Base-by-base conservation (phyloP, 2,113 vertebrate species). In the Antechinus flavipes region DNA sequence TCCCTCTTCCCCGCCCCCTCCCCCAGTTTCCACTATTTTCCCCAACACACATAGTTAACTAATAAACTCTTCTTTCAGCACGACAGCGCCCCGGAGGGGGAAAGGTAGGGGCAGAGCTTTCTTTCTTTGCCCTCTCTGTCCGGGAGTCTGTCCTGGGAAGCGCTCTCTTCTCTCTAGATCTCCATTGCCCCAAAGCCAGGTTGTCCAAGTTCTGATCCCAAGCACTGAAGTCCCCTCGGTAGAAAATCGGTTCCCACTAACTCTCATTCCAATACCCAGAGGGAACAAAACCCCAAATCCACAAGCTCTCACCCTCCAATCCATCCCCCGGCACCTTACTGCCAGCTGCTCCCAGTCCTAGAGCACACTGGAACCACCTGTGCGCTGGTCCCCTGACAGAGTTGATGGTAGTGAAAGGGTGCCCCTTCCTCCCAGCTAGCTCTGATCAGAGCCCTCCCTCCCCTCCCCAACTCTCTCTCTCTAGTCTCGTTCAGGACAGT, bases 281-380 rank as follows among this genome's bases (percentile, higher is more conserved):
- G 49, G 2, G 54, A 7, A 42, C 46, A 2, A 52, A 1, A 30
- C 3, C 68, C 53, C 16, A 7, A 90, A 52, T 54, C 46, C 46
- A 25, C 27, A 35, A 22, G 12, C 92, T 30, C 19, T 56, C 56
- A 47, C 49, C 6, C 91, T 47, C 90, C 47, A 50, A 26, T 26
- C 25, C 47, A 22, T 90, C 12, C 47, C 89, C 89, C 12, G 11
- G 68, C 68, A 84, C 68, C 68, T 52, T 24, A 22, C 52, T 35
- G 16, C 30, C 27, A 91, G 42, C 23, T 24, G 55, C 11, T 49
- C 42, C 56, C 1, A 0, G 47, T 23, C 46, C 10, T 23, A 22
- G 2, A 53, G 46, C 11, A 4, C 89, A 35, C 22, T 7, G 27
- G 96, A 96, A 97, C 98, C 98, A 98, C 97, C 98, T 98, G 98